These are phyloP conservation scores for Stegodyphus mimosarum DNA, from an alignment of 1,140 invertebrate genomes.

Conservation along the genomic window DNA sequence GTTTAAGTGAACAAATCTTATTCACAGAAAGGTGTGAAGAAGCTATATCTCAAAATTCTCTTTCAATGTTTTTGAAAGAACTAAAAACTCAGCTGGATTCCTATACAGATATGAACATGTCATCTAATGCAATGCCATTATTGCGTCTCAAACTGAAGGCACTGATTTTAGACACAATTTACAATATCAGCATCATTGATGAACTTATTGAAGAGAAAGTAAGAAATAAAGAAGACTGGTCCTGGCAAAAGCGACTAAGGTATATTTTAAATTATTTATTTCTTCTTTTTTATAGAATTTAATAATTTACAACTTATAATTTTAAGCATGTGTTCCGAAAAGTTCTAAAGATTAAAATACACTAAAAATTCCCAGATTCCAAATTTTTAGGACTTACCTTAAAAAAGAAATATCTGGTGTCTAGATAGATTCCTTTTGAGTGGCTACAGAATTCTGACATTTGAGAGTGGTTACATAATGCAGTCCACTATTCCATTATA, in stretches of 20 bases:
- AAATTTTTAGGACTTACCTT: no score
- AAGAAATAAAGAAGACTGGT: slow-evolving; percentile 76
- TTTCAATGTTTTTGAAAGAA: slow-evolving; percentile 72
- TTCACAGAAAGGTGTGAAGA: slow-evolving; percentile 88
- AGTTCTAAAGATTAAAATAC: no score
- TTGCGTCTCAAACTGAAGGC: slow-evolving; percentile 78
- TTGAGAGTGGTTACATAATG: no score
- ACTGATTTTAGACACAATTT: slow-evolving; percentile 93
- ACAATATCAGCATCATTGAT: slow-evolving; percentile 86
- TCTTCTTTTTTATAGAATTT: no score
- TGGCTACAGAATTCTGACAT: no score
- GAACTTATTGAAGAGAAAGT: slow-evolving; percentile 78
- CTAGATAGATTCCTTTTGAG: no score
- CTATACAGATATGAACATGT: slow-evolving; percentile 73
- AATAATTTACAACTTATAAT: no score
- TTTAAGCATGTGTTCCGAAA: no score
- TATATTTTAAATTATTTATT: slow-evolving; percentile 66
- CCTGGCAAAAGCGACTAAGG: slow-evolving; percentile 96
- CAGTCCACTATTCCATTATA: no score
- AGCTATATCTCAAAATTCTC: slow-evolving; percentile 76
- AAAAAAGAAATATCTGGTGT: no score
- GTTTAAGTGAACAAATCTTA: slow-evolving; percentile 75
- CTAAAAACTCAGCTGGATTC: slow-evolving; percentile 74
- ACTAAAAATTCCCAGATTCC: no score
- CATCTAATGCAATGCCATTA: slow-evolving; percentile 62